Conservation (phyloP, 2,797 vertebrate species). For the Poecilia velifera region DNA sequence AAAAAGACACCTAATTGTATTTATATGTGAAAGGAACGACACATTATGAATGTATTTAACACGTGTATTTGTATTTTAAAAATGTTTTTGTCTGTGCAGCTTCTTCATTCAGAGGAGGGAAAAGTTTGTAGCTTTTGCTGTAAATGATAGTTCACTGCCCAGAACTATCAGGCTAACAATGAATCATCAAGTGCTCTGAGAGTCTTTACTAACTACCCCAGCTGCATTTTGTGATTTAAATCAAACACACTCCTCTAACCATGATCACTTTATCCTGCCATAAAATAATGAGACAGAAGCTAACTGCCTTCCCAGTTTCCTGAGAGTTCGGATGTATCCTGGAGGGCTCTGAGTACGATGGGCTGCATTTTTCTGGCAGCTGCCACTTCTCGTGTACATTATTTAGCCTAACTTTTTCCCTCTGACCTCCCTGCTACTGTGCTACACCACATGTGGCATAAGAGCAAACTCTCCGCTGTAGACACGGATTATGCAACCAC, state of each 20-base stretch:
- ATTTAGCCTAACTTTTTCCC: conserved; percentile 67
- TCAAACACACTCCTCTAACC: conserved; percentile 18
- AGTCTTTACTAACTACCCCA: conserved; percentile 2
- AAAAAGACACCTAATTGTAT: neutral
- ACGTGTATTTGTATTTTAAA: neutral
- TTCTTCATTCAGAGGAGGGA: neutral
- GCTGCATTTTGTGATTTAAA: conserved; percentile 15
- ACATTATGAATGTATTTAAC: neutral
- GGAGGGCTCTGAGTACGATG: conserved; percentile 62
- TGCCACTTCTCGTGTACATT: conserved; percentile 77
- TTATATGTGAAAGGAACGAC: neutral
- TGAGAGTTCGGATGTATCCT: conserved; percentile 64
- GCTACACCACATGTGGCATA: conserved; percentile 57
- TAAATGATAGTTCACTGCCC: neutral
- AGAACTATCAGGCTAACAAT: neutral
- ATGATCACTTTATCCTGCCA: conserved; percentile 36
- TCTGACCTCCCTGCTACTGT: conserved; percentile 62
- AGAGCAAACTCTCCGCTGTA: conserved; percentile 61
- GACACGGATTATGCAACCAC: conserved; percentile 67
- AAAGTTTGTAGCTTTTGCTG: neutral
- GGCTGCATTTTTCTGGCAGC: conserved; percentile 75
- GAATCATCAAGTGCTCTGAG: neutral
- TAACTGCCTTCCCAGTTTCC: conserved; percentile 52
- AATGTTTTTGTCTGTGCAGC: neutral
- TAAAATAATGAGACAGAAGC: conserved; percentile 70